phyloP scores from a whole-genome alignment of 1,140 invertebrate genomes.

The Parapsyche elsis region DNA sequence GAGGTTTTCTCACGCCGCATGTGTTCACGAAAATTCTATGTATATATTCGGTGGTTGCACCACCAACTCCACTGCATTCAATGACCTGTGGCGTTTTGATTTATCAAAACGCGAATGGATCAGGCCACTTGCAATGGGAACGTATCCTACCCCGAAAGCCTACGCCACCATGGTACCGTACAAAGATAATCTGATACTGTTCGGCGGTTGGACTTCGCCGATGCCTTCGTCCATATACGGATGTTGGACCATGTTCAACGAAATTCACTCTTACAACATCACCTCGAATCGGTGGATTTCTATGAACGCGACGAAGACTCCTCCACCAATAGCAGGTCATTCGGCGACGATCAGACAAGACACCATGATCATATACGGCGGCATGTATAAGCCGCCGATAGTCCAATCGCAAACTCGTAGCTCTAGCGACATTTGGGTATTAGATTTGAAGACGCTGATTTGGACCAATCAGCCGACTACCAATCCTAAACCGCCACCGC shows the following conservation, averaged over 20 bases:
- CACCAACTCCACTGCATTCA: conserved; percentile 94
- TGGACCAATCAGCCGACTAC: conserved; percentile 82
- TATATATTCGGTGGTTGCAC: conserved; percentile 97
- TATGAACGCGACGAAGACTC: conserved; percentile 73
- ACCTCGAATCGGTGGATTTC: conserved; percentile 85
- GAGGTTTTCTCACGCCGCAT: conserved; percentile 92
- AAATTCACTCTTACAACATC: conserved; percentile 92
- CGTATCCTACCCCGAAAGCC: conserved; percentile 96
- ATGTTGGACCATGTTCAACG: conserved; percentile 89
- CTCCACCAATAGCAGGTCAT: conserved; percentile 89
- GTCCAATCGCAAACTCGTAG: conserved; percentile 67
- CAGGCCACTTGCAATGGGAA: conserved; percentile 82
- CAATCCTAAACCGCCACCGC: conserved; percentile 77
- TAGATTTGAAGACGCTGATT: conserved; percentile 79
- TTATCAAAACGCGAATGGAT: conserved; percentile 86
- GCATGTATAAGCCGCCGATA: conserved; percentile 66
- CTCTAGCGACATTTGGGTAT: conserved; percentile 91
- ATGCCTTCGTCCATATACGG: conserved; percentile 91
- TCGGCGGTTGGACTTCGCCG: conserved; percentile 96
- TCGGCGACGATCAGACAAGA: conserved; percentile 90
- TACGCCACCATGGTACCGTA: conserved; percentile 91
- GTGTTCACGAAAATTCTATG: conserved; percentile 85
- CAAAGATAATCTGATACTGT: conserved; percentile 86
- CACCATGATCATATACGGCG: conserved; percentile 93
- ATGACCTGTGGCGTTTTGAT: conserved; percentile 96